Percentiles rank a stretch among this genome's conserved stretches.
Evolutionary conservation across 2,888 invertebrate genomes (phyloP).

Genomic region (Steinernema hermaphroditum): DNA sequence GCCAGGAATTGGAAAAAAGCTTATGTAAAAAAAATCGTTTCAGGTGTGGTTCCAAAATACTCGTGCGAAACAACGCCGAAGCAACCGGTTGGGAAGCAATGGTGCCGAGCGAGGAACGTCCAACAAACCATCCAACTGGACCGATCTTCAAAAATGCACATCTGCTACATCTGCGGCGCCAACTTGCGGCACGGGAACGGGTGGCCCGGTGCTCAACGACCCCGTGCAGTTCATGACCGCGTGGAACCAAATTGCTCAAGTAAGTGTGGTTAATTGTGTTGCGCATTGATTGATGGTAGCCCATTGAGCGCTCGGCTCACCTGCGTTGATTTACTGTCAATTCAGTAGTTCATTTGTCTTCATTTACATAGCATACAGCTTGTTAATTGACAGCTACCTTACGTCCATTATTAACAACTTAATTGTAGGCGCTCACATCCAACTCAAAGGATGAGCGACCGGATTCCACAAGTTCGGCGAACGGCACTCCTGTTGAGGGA

Average conservation of each 20-base stretch:
- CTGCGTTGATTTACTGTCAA: background rate
- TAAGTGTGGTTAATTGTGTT: constrained; percentile 30
- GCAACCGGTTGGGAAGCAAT: constrained; percentile 61
- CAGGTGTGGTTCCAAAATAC: constrained; percentile 97
- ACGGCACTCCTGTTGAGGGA: constrained; percentile 31
- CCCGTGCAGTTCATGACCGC: constrained; percentile 50
- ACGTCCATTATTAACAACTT: background rate
- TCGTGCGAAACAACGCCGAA: constrained; percentile 73
- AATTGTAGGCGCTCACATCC: constrained; percentile 11
- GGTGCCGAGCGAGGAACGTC: constrained; percentile 24
- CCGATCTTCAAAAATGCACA: constrained; percentile 12
- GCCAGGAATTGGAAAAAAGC: background rate
- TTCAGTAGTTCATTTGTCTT: background rate
- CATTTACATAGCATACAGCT: background rate
- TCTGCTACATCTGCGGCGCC: constrained; percentile 12
- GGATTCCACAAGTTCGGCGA: background rate
- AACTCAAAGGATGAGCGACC: background rate
- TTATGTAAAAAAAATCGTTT: constrained; percentile 38
- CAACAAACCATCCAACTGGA: background rate
- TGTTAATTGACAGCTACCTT: background rate
- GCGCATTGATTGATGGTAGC: constrained; percentile 1
- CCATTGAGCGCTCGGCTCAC: background rate
- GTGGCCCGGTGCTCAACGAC: constrained; percentile 32
- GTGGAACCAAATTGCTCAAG: constrained; percentile 44
- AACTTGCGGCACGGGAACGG: background rate